Base-by-base conservation (phyloP, 2,797 vertebrate species). In the Potorous gilbertii region DNA sequence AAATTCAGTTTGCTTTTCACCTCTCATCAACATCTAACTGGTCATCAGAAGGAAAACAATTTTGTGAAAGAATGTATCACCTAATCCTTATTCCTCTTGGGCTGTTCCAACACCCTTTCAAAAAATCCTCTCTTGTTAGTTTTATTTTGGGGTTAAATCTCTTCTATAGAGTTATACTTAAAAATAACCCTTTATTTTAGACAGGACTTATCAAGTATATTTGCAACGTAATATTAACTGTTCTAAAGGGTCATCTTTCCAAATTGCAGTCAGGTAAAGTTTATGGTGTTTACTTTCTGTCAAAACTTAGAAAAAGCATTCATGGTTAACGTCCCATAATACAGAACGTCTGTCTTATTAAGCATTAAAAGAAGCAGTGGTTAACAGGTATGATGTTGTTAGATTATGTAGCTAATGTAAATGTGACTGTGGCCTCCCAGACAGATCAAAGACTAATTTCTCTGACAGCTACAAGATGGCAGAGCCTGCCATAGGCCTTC, bases 401-500 rank as follows among this genome's bases (percentile, higher is more conserved):
- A 97, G 98, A 96, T 97, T 95, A 66, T 90, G 91, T 95, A 95
- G 97, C 94, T 98, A 98, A 98, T 98, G 96, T 96, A 98, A 97
- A 97, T 96, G 97, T 98, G 97, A 97, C 97, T 92, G 1, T 98
- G 98, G 98, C 99, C 98, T 98, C 98, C 99, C 98, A 99, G 98
- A 98, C 66, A 98, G 99, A 99, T 99, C 98, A 99, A 98, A 99
- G 98, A 92, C 97, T 98, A 98, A 99, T 99, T 99, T 99, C 98
- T 98, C 98, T 99, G 99, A 99, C 99, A 99, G 99, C 99, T 99
- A 99, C 99, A 99, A 99, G 98, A 99, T 99, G 99, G 99, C 99
- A 98, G 93, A 98, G 97, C 98, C 99, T 98, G 99, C 99, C 99
- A 98, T 98, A 92, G 99, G 99, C 98, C 95, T 97, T 98, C 98